Conservation (phyloP, 1,140 invertebrate species). For the Pogonus chalceus region DNA sequence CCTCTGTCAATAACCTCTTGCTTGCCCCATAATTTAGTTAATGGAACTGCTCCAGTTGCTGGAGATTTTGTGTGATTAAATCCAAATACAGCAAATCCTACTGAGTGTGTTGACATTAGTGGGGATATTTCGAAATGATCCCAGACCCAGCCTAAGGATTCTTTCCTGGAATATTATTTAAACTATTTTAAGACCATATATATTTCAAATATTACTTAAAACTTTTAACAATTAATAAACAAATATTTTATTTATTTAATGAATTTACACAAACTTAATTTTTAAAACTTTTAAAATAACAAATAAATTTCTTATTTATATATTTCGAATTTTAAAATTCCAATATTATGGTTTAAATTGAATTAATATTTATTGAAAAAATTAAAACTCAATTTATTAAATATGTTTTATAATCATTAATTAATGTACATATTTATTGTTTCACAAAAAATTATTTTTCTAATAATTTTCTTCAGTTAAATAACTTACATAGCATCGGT, state of each 20-base stretch:
- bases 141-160: slow-evolving; percentile 31
- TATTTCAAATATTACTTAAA: slow-evolving; percentile 24
- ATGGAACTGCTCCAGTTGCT: slow-evolving; percentile 23
- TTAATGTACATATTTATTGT: too few species aligned
- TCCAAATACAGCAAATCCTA: slow-evolving; percentile 51
- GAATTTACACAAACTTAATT: too few species aligned
- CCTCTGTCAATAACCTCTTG: slow-evolving; percentile 41
- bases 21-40: slow-evolving; percentile 43
- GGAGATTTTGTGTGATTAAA: slow-evolving; percentile 25
- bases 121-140: slow-evolving; percentile 45
- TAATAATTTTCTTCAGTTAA: not conserved
- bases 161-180: slow-evolving; percentile 20
- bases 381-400: too few species aligned
- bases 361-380: not conserved
- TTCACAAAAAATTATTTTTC: not conserved
- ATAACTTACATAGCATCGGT: slow-evolving; percentile 29
- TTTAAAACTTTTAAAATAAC: too few species aligned
- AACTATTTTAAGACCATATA: not conserved
- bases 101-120: slow-evolving; percentile 51
- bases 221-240: not conserved
- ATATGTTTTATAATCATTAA: too few species aligned
- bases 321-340: too few species aligned
- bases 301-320: too few species aligned
- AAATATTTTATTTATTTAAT: too few species aligned
- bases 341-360: not conserved